Base-by-base conservation (phyloP, 2,888 invertebrate species). In the Augiades crinisus region DNA sequence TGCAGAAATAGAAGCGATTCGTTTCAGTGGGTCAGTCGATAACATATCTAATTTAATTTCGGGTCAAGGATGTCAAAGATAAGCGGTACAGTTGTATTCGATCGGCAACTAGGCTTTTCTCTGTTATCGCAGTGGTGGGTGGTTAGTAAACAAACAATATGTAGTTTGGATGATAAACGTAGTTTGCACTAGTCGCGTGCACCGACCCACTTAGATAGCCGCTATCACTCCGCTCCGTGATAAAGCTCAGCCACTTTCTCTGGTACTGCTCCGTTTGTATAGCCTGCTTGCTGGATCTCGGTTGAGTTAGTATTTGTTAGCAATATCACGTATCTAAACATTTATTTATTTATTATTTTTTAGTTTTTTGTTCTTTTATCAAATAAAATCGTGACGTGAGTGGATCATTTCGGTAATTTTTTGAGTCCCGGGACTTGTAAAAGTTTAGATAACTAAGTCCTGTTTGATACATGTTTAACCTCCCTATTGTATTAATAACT, bases 141-240 rank as follows among this genome's bases (percentile, higher is more conserved):
- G 72, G 70, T 71, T 73, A 68, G 71, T 63, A 71, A 70, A 67
- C 62, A 61, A 54, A 59, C 53, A 40, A 58, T 59, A 62, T 56
- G 60, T 31, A 31, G 21, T 55, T 58, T 54, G 59, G 58, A 59
- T 73, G 77, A 81, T 81, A 81, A 71, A 64, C 69, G 68, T 68
- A 70, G 76, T 75, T 74, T 70, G 78, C 69, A 70, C 76, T 70
- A 75, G 78, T 75, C 70, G 63, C 63, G 70, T 70, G 55, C 66
- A 63, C 43, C 76, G 86, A 79, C 84, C 87, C 67, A 88, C 79
- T 74, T 85, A 84, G 87, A 87, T 87, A 86, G 67, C 54, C 63
- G 65, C 73, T 83, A 82, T 84, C 83, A 68, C 66, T 67, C n/a
- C 54, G 68, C 68, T 65, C 70, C 69, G 72, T 65, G 78, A 80